Conservation (phyloP, 2,888 invertebrate genomes). For the Harpalus rufipes region DNA sequence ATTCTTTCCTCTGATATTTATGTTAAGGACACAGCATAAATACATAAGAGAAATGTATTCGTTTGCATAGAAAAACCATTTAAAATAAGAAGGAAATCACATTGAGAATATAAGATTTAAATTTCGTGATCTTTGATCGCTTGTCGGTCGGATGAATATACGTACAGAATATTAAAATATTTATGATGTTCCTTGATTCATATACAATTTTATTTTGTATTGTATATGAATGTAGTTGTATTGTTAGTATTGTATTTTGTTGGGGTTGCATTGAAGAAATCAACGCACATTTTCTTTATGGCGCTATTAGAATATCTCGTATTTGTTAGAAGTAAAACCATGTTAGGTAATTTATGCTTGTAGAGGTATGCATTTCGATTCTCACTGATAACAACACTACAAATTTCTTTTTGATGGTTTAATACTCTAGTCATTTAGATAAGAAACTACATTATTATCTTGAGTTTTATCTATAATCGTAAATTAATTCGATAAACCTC, state of each 20-base stretch:
- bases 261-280: too few relatives aligned
- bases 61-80: conserved; percentile 32
- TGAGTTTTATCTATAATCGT: conserved; percentile 17
- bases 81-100: conserved; percentile 1
- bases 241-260: too few relatives aligned
- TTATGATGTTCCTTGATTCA: neutral
- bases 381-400: conserved; percentile 25
- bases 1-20: conserved; percentile 21
- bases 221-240: too few relatives aligned
- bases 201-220: too few relatives aligned
- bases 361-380: conserved; percentile 18
- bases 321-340: neutral
- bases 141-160: neutral
- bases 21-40: conserved; percentile 19
- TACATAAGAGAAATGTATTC: conserved; percentile 21
- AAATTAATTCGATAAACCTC: conserved; percentile 14
- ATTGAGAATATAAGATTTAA: neutral
- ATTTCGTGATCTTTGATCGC: neutral
- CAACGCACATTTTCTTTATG: neutral
- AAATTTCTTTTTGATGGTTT: conserved; percentile 15
- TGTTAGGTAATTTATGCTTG: conserved; percentile 16
- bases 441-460: neutral
- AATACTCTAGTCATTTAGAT: conserved; percentile 33
- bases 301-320: neutral
- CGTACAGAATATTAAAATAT: neutral